Evolutionary conservation across 2,888 invertebrate species (phyloP), one percentile per base, ranked within the genome.

Genomic region (Pemphredon lugubris): DNA sequence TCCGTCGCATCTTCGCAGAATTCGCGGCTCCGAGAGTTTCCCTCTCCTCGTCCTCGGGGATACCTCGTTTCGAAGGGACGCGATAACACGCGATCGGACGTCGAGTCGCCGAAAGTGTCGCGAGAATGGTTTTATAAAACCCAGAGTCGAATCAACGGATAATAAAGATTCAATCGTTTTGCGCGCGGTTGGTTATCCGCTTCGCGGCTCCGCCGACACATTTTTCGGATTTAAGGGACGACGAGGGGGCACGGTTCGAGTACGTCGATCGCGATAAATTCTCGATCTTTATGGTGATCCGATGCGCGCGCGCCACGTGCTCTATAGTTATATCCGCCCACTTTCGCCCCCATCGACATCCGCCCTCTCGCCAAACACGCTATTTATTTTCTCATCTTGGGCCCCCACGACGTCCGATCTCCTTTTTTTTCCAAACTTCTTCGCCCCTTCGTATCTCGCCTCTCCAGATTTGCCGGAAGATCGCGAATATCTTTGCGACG

Each of bases 301-400:
- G 26, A 72, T 39, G 61, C 47, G 59, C 65, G 59, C 65, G 50
- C 39, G 60, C 40, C 67, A 65, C 76, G 64, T 74, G 71, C 74
- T 77, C 63, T 57, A 57, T 64, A 59, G 58, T 75, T 63, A 75
- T 65, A 66, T 61, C 65, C 78, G 72, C 75, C 68, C 66, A 69
- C 74, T 65, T 59, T 63, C 55, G 61, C 18, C 55, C 59, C 59
- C 65, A 66, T 77, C 67, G 63, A 70, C 69, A 57, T 59, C 59
- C 70, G 71, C 77, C 67, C 65, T 59, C 58, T 58, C 63, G 26
- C 61, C 54, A 69, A 48, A 53, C 70, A 51, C 59, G 69, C 53
- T 65, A 70, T 69, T 75, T 73, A 75, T 71, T 66, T 75, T 71
- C 59, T 57, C 59, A 26, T 66, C 71, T 65, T 70, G 72, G n/a